phyloP scores from a whole-genome alignment of 1,140 invertebrate species.

The Daktulosphaira vitifoliae region DNA sequence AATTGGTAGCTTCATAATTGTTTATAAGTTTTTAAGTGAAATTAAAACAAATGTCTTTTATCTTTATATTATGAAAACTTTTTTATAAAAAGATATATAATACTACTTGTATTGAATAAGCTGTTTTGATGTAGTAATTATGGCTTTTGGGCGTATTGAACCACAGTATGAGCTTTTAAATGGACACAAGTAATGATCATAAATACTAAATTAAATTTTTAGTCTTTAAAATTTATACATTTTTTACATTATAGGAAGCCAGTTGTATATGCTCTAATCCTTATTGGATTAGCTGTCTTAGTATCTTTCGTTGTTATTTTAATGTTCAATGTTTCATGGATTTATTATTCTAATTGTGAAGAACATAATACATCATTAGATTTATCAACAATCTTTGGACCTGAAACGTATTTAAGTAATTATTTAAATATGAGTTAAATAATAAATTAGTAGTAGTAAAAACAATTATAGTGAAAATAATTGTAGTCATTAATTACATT shows the following conservation, averaged over 20 bases:
- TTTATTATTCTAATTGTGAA: conserved; percentile 1
- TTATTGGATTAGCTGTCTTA: conserved; percentile 4
- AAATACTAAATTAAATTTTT: not conserved
- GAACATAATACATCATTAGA: conserved; percentile 8
- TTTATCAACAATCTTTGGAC: conserved; percentile 7
- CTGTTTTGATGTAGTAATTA: too few species aligned
- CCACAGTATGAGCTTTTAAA: conserved; percentile 17
- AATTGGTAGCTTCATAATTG: too few species aligned
- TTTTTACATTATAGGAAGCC: conserved; percentile 7
- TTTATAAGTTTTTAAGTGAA: too few species aligned
- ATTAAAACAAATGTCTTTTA: too few species aligned
- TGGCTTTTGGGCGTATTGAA: conserved; percentile 4
- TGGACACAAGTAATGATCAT: conserved; percentile 8
- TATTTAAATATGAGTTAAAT: too few species aligned
- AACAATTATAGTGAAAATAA: too few species aligned
- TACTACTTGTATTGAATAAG: too few species aligned
- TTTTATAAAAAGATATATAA: too few species aligned
- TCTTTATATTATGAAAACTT: too few species aligned
- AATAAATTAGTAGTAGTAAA: too few species aligned
- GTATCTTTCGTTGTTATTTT: not conserved
- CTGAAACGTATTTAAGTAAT: conserved; percentile 17
- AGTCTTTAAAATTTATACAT: not conserved
- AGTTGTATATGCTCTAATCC: conserved; percentile 3
- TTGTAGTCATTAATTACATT: too few species aligned
- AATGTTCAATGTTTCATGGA: conserved; percentile 25